phyloP scores from a whole-genome alignment of 2,113 vertebrate genomes.

The Anarhynchus alexandrinus region DNA sequence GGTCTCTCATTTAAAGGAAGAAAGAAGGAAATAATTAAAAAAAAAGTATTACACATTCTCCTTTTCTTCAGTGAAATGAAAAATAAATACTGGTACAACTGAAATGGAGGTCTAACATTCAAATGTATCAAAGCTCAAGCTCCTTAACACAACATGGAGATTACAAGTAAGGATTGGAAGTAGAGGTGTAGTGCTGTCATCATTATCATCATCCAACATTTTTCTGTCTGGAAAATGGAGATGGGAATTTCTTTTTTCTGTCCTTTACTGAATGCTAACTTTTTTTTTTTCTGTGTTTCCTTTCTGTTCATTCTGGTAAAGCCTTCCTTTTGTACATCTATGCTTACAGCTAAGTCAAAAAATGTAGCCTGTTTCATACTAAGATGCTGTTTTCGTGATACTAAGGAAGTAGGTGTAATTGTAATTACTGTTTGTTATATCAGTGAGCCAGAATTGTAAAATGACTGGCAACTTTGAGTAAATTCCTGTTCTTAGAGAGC shows the following conservation, averaged over 20 bases:
- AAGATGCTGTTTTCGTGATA: background rate
- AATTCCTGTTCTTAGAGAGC: conserved; percentile 35
- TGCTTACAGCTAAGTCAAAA: background rate
- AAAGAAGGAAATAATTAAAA: background rate
- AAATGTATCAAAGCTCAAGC: background rate
- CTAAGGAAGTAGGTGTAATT: background rate
- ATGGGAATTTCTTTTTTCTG: background rate
- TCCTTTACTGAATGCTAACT: background rate
- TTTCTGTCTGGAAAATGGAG: background rate
- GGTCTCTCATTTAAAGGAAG: background rate
- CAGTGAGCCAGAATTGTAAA: background rate
- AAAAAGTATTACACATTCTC: background rate
- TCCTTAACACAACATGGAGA: background rate
- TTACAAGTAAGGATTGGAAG: background rate
- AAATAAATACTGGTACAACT: background rate
- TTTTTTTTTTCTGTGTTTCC: background rate
- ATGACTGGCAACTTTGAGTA: background rate
- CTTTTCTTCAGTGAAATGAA: background rate
- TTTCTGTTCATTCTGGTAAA: background rate
- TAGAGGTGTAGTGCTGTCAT: background rate
- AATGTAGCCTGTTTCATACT: background rate
- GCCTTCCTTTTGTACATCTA: background rate
- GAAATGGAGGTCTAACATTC: background rate
- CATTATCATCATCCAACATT: background rate
- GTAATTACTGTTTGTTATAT: background rate